A percentile compares a stretch with the other conserved stretches of the same genome.
Conservation (phyloP, 2,113 vertebrate species). For the Coptodon bakossiorum region DNA sequence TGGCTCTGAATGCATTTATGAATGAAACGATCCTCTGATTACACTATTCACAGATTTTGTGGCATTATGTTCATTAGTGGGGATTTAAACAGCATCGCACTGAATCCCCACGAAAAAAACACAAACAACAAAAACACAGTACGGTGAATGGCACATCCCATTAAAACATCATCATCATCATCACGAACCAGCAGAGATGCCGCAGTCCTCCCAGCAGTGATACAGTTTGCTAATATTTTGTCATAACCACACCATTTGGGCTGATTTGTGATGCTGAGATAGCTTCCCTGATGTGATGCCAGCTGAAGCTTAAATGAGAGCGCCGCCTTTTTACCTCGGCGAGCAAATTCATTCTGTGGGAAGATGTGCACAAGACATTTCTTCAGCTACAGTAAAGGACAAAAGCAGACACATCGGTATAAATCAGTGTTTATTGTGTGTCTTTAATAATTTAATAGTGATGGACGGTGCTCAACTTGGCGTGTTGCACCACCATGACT, state of each 20-base stretch:
- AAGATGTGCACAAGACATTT: background rate
- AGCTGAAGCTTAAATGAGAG: conserved; percentile 13
- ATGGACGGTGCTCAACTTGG: conserved; percentile 18
- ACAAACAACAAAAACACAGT: no score
- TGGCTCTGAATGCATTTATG: background rate
- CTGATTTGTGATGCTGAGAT: conserved; percentile 16
- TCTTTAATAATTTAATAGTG: conserved; percentile 68
- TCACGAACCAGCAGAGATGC: background rate
- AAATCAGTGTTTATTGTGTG: conserved; percentile 63
- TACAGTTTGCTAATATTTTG: background rate
- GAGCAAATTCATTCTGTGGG: background rate
- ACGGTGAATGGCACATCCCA: background rate
- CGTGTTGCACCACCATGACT: background rate
- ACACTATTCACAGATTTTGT: background rate
- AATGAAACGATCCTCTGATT: background rate
- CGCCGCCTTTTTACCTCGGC: background rate
- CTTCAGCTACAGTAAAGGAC: background rate
- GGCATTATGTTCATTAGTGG: background rate
- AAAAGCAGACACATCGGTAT: conserved; percentile 8
- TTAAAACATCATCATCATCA: background rate
- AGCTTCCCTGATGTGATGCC: background rate
- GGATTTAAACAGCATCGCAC: background rate
- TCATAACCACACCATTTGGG: background rate
- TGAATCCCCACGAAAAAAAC: background rate
- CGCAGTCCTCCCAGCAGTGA: background rate